phyloP scores from a whole-genome alignment of 37 sponge, comb jelly and placozoan genomes.

The Theonella swinhoei region DNA sequence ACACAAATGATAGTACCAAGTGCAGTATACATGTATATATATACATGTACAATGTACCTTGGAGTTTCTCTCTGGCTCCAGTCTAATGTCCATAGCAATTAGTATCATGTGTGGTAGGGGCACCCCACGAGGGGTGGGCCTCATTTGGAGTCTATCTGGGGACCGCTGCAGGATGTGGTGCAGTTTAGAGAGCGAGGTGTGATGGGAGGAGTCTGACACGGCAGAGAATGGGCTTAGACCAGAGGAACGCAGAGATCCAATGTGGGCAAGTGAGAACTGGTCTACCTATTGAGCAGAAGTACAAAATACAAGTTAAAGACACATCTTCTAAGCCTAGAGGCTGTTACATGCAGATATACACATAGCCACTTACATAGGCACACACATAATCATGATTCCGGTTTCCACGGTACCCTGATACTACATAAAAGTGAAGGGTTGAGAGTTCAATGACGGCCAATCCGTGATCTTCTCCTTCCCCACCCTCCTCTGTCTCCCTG shows the following conservation, averaged over 20 bases:
- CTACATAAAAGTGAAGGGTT: conserved; percentile 30
- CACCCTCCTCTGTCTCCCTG: neutral
- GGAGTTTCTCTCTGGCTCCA: conserved; percentile 28
- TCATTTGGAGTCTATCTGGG: neutral
- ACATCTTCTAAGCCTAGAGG: neutral
- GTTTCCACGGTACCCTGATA: conserved; percentile 61
- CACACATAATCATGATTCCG: conserved; percentile 31
- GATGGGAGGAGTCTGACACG: conserved; percentile 1
- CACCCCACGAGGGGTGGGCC: neutral
- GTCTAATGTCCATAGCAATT: conserved; percentile 71
- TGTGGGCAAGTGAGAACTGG: conserved; percentile 43
- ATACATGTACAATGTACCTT: conserved; percentile 25
- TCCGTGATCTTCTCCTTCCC: conserved; percentile 3
- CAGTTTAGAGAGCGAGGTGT: neutral
- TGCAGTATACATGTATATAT: neutral
- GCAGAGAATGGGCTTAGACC: conserved; percentile 4
- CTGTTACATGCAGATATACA: neutral
- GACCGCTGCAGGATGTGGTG: conserved; percentile 12
- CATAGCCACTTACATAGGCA: conserved; percentile 44
- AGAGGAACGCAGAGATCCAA: conserved; percentile 19
- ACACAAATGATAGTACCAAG: neutral
- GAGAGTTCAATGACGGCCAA: conserved; percentile 18
- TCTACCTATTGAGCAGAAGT: conserved; percentile 21
- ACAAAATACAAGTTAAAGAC: neutral
- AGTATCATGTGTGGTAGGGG: conserved; percentile 50